A percentile compares a stretch with the other conserved stretches of the same genome.
phyloP scores from a whole-genome alignment of 64 coral and sea anemone species.

The Dendronephthya gigantea region DNA sequence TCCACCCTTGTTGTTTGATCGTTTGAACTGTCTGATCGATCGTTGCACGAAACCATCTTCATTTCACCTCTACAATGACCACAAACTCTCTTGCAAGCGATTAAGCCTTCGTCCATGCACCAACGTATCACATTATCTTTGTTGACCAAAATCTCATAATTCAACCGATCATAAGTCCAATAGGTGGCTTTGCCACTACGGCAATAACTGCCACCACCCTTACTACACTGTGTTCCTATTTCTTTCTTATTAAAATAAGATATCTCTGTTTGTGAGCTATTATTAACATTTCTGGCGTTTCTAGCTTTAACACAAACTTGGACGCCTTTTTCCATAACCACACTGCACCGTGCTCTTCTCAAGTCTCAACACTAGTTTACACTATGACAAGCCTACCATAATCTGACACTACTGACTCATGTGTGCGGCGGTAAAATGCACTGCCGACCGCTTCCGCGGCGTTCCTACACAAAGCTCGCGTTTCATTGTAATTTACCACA shows the following conservation, averaged over 20 bases:
- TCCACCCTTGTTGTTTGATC: background rate
- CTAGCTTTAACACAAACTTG: background rate
- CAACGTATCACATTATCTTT: background rate
- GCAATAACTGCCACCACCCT: background rate
- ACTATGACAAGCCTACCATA: too few species aligned
- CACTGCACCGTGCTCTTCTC: too few species aligned
- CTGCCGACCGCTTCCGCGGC: too few species aligned
- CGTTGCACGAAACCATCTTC: background rate
- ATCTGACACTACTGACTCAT: too few species aligned
- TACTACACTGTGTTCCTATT: background rate
- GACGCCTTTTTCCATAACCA: slow-evolving; percentile 3
- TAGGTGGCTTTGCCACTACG: background rate
- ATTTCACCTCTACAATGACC: background rate
- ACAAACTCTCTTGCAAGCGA: background rate
- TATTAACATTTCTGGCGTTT: background rate
- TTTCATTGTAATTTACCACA: too few species aligned
- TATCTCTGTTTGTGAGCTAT: background rate
- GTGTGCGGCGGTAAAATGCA: too few species aligned
- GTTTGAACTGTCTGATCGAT: background rate
- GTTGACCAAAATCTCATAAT: background rate
- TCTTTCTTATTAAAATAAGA: background rate
- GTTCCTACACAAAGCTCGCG: too few species aligned
- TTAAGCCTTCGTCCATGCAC: background rate
- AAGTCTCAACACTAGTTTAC: too few species aligned
- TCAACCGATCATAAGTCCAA: background rate